Conservation (phyloP, 2,113 vertebrate genomes). For the Aegotheles bennettii region DNA sequence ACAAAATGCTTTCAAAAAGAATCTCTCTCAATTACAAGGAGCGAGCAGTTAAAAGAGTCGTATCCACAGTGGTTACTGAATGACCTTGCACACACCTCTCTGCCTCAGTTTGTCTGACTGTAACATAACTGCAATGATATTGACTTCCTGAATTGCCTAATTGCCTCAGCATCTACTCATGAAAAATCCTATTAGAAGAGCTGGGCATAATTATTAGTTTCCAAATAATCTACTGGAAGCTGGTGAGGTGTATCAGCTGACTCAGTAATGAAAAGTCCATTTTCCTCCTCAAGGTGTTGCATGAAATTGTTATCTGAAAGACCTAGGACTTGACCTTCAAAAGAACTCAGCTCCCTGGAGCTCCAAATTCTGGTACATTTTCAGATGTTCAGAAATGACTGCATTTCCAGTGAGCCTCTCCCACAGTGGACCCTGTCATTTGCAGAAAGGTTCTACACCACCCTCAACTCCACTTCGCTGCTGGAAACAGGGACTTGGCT, state of each 20-base stretch:
- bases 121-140: background rate
- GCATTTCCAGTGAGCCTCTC: background rate
- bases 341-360: background rate
- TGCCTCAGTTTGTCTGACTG: conserved; percentile 50
- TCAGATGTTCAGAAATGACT: background rate
- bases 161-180: background rate
- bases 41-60: background rate
- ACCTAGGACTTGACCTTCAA: background rate
- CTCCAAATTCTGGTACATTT: background rate
- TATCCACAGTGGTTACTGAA: background rate
- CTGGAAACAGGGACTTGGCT: rapidly evolving
- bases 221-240: background rate
- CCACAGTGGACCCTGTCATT: rapidly evolving
- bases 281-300: background rate
- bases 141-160: conserved; percentile 15
- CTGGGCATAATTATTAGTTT: background rate
- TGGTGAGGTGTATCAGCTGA: background rate
- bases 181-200: background rate
- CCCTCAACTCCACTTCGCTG: background rate
- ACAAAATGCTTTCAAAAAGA: background rate
- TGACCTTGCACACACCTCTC: background rate
- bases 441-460: background rate
- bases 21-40: background rate
- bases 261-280: conserved; percentile 7
- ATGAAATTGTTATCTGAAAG: background rate